These are phyloP conservation scores for Polypterus senegalus DNA, from an alignment of 2,113 vertebrate species.

Conservation along the genomic window DNA sequence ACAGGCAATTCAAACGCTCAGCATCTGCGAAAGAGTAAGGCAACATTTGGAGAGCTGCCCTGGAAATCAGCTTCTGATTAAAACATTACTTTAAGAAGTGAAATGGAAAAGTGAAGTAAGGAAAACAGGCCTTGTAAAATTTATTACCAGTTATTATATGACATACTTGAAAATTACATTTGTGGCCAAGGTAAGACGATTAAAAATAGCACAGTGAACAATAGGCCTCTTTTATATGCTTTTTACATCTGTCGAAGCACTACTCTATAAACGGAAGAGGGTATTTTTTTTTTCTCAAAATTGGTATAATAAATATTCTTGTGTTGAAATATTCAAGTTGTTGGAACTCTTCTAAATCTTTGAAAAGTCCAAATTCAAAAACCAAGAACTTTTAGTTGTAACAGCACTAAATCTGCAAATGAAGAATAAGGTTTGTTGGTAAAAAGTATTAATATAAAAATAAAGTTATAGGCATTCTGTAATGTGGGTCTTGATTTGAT, in stretches of 20 bases:
- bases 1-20: conserved; percentile 20
- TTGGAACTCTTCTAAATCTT: too few relatives aligned
- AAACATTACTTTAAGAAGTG: conserved; percentile 20
- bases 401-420: too few relatives aligned
- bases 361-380: not conserved
- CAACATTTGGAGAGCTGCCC: not conserved
- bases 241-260: conserved; percentile 50
- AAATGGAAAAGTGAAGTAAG: conserved; percentile 28
- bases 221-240: conserved; percentile 40
- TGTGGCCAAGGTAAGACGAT: conserved; percentile 36
- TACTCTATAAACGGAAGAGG: conserved; percentile 42
- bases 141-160: conserved; percentile 45
- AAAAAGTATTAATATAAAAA: too few relatives aligned
- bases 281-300: conserved; percentile 36
- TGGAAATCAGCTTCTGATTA: conserved; percentile 19
- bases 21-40: conserved; percentile 7
- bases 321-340: conserved; percentile 27
- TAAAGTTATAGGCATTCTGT: too few relatives aligned
- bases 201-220: conserved; percentile 46
- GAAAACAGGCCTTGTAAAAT: conserved; percentile 39
- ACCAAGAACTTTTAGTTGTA: too few relatives aligned
- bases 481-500: too few relatives aligned
- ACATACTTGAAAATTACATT: conserved; percentile 39
- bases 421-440: too few relatives aligned
- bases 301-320: conserved; percentile 43